Percentiles rank a stretch among this genome's conserved stretches.
Conservation (phyloP, 2,888 invertebrate genomes). For the Rutpela maculata region DNA sequence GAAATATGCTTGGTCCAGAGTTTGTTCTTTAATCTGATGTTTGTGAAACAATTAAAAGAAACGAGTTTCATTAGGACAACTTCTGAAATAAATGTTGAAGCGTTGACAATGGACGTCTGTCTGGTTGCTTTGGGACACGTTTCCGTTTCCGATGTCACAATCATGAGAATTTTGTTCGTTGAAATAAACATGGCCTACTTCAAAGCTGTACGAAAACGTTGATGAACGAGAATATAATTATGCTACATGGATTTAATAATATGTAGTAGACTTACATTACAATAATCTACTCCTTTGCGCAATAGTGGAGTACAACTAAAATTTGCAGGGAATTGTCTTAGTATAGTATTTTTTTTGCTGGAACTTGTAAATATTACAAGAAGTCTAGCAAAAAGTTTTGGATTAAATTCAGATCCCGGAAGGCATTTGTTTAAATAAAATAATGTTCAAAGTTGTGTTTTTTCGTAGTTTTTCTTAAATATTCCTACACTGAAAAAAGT, state of each 20-base stretch:
- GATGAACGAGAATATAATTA: neutral
- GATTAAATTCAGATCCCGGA: no score
- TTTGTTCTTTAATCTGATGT: neutral
- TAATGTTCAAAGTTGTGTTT: no score
- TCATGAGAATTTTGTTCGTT: neutral
- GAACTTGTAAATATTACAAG: no score
- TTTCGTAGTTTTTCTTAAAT: no score
- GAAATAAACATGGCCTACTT: neutral
- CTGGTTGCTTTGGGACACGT: neutral
- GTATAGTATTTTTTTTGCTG: no score
- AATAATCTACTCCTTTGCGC: no score
- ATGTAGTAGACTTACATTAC: no score
- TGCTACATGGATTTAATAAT: neutral
- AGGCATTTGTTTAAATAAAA: no score
- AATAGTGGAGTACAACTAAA: no score
- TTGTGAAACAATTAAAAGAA: neutral
- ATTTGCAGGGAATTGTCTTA: no score
- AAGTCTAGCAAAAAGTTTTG: no score
- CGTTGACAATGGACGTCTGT: neutral
- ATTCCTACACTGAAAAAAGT: no score
- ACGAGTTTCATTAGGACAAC: neutral
- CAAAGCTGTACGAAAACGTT: neutral
- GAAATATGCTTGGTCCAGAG: neutral
- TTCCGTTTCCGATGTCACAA: conserved; percentile 7
- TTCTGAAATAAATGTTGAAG: neutral